phyloP scores from a whole-genome alignment of 2,113 vertebrate species.

The Chlamydotis undulata region DNA sequence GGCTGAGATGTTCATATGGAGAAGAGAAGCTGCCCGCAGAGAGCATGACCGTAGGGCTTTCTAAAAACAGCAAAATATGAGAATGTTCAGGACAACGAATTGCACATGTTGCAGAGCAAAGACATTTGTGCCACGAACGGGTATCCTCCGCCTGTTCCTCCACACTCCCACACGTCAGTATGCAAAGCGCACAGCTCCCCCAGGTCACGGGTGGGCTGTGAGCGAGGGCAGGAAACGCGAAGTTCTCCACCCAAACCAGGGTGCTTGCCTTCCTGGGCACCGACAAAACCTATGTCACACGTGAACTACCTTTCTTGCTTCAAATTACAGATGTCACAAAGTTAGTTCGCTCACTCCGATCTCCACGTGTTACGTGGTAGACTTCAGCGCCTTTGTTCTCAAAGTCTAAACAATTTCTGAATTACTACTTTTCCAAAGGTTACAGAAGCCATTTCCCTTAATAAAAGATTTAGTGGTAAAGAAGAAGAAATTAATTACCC shows the following conservation, averaged over 20 bases:
- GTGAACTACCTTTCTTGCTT: background rate
- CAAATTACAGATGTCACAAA: background rate
- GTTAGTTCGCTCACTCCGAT: background rate
- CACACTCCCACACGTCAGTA: background rate
- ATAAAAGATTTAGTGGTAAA: background rate
- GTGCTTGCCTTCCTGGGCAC: background rate
- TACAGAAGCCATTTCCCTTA: background rate
- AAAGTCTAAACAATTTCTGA: background rate
- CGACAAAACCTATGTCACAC: background rate
- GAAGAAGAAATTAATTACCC: background rate
- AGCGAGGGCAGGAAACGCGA: fast-evolving
- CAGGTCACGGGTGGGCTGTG: fast-evolving
- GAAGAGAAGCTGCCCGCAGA: slow-evolving; percentile 97
- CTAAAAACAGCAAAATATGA: slow-evolving; percentile 57
- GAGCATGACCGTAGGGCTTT: slow-evolving; percentile 96
- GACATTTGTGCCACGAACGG: fast-evolving
- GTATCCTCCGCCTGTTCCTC: background rate
- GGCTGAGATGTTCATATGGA: slow-evolving; percentile 96
- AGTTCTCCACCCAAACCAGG: background rate
- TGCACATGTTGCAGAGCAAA: fast-evolving
- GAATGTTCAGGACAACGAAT: background rate
- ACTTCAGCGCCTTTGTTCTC: background rate
- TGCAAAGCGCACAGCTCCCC: fast-evolving
- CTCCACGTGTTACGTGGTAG: background rate
- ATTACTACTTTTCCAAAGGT: background rate